Evolutionary conservation across 1,140 invertebrate species (phyloP), one percentile per base, ranked within the genome.

Genomic region (Euura saliciscinereae): DNA sequence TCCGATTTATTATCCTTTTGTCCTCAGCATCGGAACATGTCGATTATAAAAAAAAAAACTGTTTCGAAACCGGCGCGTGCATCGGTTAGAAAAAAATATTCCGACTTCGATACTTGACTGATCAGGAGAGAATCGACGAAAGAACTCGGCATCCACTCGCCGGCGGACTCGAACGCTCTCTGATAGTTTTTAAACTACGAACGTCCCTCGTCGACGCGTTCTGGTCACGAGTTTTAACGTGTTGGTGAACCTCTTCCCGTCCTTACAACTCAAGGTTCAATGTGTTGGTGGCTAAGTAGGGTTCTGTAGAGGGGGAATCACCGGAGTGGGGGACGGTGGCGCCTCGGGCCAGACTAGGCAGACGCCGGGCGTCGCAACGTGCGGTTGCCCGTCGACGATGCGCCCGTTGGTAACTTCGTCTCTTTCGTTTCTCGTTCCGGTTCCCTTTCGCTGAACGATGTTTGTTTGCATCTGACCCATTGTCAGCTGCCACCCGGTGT

Each of bases 171-270:
- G 66, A 67, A 67, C 66, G 43, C 66, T 67, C 66, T 42, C 66
- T 67, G 66, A 67, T 67, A 67, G 66, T 67, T 67, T 67, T 67
- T 67, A 67, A 67, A 67, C 28, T 44, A 67, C 28, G 66, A 42
- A 28, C 13, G 66, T 8, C 13, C 28, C 66, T 67, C 66, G 28
- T 42, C 43, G 43, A 28, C 8, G 51, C 51, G 51, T 59, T 59
- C 51, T n/a, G 51, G 51, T 59, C 51, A 59, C 8, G 51, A 59
- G 51, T 8, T 6, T 59, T n/a, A n/a, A 11, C 13, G 51, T 59
- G 51, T 59, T 8, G 51, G 51, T 59, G 51, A 59, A 59, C 10
- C 10, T n/a, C 51, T 28, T 28, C 8, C 8, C 51, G 51, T 59
- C 51, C 5, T 8, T 4, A 59, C 51, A n/a, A 59, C 8, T 6